These are phyloP conservation scores for Pachymerium ferrugineum DNA, from an alignment of 2,888 invertebrate species.

Conservation along the genomic window DNA sequence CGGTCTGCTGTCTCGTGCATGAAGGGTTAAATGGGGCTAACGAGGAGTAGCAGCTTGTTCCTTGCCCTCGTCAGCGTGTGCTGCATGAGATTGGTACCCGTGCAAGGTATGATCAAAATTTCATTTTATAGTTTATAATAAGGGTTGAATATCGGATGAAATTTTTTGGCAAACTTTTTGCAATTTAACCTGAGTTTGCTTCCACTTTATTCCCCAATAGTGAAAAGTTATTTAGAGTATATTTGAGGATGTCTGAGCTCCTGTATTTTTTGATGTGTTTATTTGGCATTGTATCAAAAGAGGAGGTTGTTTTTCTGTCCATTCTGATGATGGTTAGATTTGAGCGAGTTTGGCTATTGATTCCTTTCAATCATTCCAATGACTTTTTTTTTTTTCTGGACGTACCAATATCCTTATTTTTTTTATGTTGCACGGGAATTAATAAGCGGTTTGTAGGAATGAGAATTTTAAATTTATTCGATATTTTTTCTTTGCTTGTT, in stretches of 20 bases:
- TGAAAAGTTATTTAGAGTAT: neutral
- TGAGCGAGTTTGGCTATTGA: no score
- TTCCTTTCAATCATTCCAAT: no score
- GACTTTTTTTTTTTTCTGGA: neutral
- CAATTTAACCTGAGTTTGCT: no score
- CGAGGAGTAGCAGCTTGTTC: slow-evolving; percentile 21
- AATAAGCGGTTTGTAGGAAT: no score
- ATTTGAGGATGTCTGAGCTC: neutral
- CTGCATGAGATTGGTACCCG: neutral
- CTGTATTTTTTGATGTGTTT: neutral
- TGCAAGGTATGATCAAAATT: neutral
- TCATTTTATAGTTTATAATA: neutral
- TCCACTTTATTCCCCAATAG: no score
- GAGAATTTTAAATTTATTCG: neutral
- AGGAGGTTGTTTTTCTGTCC: neutral
- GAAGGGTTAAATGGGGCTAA: slow-evolving; percentile 21
- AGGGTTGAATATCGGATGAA: neutral
- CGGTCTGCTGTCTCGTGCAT: neutral
- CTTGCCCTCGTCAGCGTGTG: slow-evolving; percentile 12
- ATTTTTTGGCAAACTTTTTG: neutral
- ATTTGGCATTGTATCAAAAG: neutral
- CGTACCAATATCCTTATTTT: no score
- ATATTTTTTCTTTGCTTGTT: neutral
- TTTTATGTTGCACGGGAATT: no score
- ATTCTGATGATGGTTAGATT: neutral